Evolutionary conservation across 2,888 invertebrate genomes (phyloP), one percentile per base, ranked within the genome.

Genomic region (Coremacera marginata): DNA sequence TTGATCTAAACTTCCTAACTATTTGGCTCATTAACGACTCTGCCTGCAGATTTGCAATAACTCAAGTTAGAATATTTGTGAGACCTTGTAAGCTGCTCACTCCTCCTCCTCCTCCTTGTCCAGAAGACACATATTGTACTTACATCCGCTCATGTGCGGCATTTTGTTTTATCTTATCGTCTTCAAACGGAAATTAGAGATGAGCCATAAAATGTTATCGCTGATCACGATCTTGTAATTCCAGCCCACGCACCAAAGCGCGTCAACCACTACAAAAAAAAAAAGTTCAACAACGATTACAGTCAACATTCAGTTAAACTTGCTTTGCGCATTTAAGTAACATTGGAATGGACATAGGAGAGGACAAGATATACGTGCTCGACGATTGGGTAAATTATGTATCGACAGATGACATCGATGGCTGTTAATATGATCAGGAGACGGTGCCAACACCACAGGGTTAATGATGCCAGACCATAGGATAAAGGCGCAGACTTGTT

Each of bases 161-260:
- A 84, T 83, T 84, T 84, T 83, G 84, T 82, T 80, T 72, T 67
- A 70, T 77, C 72, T 72, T 73, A 77, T 77, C 73, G 72, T 57
- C 34, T 49, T 49, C 72, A 77, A 77, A 72, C 72, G 72, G 72
- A 77, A 77, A 77, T 77, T 78, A 63, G 77, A 76, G 76, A 55
- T 74, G 76, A 25, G 68, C 76, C 63, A 70, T 70, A 72, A 80
- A 82, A 81, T 80, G 81, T 87, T 87, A 88, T 88, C 88, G 86
- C 84, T 87, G 88, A 88, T 88, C 88, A 88, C 88, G 88, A 88
- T 88, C 88, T 86, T 88, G 88, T 88, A 88, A 88, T 87, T 87
- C 85, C 88, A 88, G 84, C 88, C 88, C 88, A 88, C 88, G 88
- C 88, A 88, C 83, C 80, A 78, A 77, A 63, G 62, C 34, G 52